Percentiles rank a stretch among this genome's conserved stretches.
phyloP scores from a whole-genome alignment of 2,113 vertebrate species.

The Genyomyrus donnyi region DNA sequence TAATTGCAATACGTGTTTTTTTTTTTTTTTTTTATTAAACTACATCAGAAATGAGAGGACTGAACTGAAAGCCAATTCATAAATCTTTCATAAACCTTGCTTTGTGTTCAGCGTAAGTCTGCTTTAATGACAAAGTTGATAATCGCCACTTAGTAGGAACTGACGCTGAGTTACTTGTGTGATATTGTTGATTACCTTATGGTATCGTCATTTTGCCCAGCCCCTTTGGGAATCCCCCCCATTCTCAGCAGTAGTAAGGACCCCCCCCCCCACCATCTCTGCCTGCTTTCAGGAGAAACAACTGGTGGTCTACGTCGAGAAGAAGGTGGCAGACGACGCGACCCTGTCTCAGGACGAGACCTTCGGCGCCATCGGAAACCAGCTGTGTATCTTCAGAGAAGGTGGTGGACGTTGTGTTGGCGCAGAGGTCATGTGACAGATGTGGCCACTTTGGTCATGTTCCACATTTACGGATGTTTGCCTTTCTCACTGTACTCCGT shows the following conservation, averaged over 20 bases:
- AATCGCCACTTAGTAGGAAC: background rate
- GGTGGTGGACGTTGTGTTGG: slow-evolving; percentile 39
- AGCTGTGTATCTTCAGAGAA: slow-evolving; percentile 71
- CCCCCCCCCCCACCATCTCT: background rate
- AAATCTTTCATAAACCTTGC: background rate
- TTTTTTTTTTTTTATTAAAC: background rate
- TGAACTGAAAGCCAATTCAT: background rate
- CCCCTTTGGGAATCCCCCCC: background rate
- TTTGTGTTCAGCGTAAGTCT: background rate
- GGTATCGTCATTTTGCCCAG: background rate
- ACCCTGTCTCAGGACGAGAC: slow-evolving; percentile 55
- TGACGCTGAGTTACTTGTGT: background rate
- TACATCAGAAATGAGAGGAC: background rate
- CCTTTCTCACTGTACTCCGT: background rate
- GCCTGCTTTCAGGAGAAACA: slow-evolving; percentile 57
- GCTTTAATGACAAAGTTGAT: background rate
- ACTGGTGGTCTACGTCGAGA: slow-evolving; percentile 72
- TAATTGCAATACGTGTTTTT: background rate
- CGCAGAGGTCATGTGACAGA: background rate
- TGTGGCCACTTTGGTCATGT: background rate
- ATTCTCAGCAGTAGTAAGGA: background rate
- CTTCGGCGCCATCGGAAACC: slow-evolving; percentile 61
- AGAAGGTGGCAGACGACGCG: slow-evolving; percentile 63
- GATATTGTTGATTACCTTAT: background rate
- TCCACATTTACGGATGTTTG: background rate